Percentiles rank a stretch among this genome's conserved stretches.
Conservation (phyloP, 2,888 invertebrate species). For the Lordiphosa andalusiaca region DNA sequence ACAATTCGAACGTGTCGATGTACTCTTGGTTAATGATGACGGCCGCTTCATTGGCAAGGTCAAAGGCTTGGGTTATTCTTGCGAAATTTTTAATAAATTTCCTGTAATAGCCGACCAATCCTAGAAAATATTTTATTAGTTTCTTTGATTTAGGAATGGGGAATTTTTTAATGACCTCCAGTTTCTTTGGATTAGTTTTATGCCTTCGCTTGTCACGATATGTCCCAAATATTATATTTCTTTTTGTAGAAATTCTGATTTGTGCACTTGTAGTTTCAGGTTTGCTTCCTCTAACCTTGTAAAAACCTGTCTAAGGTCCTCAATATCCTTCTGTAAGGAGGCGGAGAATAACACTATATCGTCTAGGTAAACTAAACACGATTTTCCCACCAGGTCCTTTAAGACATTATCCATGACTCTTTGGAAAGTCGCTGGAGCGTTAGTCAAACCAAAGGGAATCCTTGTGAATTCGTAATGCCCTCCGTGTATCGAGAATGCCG, state of each 20-base stretch:
- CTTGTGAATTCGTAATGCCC: constrained; percentile 16
- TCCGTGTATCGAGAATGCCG: constrained; percentile 5
- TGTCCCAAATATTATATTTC: no score
- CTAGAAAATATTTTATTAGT: no score
- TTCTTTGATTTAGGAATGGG: not conserved
- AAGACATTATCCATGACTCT: constrained; percentile 1
- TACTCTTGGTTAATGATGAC: not conserved
- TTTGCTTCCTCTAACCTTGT: no score
- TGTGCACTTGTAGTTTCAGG: no score
- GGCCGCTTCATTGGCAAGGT: constrained; percentile 6
- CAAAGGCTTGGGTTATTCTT: constrained; percentile 7
- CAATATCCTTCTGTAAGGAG: constrained; percentile 9
- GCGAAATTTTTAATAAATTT: constrained; percentile 7
- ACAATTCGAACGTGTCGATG: no score
- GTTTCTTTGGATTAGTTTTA: constrained; percentile 5
- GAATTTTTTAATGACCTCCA: constrained; percentile 4
- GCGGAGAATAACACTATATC: constrained; percentile 23
- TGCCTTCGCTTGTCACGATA: not conserved
- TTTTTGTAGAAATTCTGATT: no score
- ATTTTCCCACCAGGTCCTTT: constrained; percentile 12
- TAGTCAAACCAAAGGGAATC: constrained; percentile 14
- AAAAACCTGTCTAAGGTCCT: no score
- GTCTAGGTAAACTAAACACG: constrained; percentile 25
- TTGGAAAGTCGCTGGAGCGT: constrained; percentile 9
- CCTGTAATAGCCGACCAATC: no score